Base-by-base conservation (phyloP, 2,797 vertebrate species). In the Enteromius treurensis region DNA sequence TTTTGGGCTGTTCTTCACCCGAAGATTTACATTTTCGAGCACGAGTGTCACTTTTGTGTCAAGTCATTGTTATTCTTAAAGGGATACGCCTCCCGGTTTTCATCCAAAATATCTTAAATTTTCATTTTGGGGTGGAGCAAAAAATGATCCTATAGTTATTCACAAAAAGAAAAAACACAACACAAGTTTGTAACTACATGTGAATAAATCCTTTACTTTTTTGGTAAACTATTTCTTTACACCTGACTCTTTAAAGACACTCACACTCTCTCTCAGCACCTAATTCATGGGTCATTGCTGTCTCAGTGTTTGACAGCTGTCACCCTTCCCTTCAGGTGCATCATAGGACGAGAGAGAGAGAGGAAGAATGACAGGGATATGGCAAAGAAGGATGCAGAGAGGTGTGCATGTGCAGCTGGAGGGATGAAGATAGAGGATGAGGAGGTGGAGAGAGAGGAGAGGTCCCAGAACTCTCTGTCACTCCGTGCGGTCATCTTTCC, bases 231-330 rank as follows among this genome's bases (percentile, higher is more conserved):
- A 23, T 58, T 47, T 75, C 53, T 60, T 34, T n/a, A 40, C 47
- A 79, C 8, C 49, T 23, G 77, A 53, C 49, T 34, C 34, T 47
- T 67, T 11, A 19, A 26, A 81, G 71, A 78, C 67, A 79, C 80
- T 74, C 76, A 77, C 40, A 79, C 76, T 65, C 71, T 77, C 77
- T 81, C 67, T 80, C 51, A 60, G 34, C 62, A 76, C 62, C 68
- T 78, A 67, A 82, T 29, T 79, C 79, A 75, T 19, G 47, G 81
- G 78, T 84, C 81, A 73, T 65, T 80, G 73, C 65, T 37, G 26
- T 76, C 51, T 71, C 83, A 45, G 70, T 53, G 77, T 58, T 42
- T 82, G 86, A 87, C 83, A 82, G 76, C 86, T 87, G 86, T 87
- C 83, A 87, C 15, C 60, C 51, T 70, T 55, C 29, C 69, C 55